phyloP scores from a whole-genome alignment of 1,140 invertebrate species.

The Saxidomus purpurata region DNA sequence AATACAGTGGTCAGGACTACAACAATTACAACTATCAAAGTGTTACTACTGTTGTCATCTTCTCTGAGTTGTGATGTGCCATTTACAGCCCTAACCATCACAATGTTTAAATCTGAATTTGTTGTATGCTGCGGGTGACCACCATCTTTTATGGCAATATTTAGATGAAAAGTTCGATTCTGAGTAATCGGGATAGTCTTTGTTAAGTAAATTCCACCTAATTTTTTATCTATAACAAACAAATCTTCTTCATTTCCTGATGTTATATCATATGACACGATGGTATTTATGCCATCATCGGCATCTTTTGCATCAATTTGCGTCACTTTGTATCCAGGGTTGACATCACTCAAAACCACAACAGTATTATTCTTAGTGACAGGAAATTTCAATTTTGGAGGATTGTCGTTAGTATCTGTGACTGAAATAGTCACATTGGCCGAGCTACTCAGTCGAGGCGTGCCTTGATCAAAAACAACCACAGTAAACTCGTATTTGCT shows the following conservation, averaged over 20 bases:
- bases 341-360: slow-evolving; percentile 68
- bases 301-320: slow-evolving; percentile 74
- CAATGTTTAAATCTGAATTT: slow-evolving; percentile 51
- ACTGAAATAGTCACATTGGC: slow-evolving; percentile 78
- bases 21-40: slow-evolving; percentile 59
- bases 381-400: slow-evolving; percentile 88
- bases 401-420: slow-evolving; percentile 96
- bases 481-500: slow-evolving; percentile 92
- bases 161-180: slow-evolving; percentile 53
- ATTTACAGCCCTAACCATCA: slow-evolving; percentile 20
- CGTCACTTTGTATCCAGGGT: slow-evolving; percentile 70
- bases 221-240: slow-evolving; percentile 95
- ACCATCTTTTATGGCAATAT: slow-evolving; percentile 58
- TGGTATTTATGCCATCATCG: slow-evolving; percentile 74
- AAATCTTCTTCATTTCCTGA: slow-evolving; percentile 89
- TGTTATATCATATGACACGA: slow-evolving; percentile 74
- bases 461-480: slow-evolving; percentile 91
- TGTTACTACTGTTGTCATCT: slow-evolving; percentile 51
- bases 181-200: slow-evolving; percentile 11
- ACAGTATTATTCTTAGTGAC: slow-evolving; percentile 76
- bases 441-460: slow-evolving; percentile 87
- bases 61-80: background rate
- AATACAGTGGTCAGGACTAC: slow-evolving; percentile 54
- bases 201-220: slow-evolving; percentile 88
- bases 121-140: slow-evolving; percentile 44